A percentile compares a stretch with the other conserved stretches of the same genome.
Conservation (phyloP, 2,113 vertebrate genomes). For the Marmota monax region DNA sequence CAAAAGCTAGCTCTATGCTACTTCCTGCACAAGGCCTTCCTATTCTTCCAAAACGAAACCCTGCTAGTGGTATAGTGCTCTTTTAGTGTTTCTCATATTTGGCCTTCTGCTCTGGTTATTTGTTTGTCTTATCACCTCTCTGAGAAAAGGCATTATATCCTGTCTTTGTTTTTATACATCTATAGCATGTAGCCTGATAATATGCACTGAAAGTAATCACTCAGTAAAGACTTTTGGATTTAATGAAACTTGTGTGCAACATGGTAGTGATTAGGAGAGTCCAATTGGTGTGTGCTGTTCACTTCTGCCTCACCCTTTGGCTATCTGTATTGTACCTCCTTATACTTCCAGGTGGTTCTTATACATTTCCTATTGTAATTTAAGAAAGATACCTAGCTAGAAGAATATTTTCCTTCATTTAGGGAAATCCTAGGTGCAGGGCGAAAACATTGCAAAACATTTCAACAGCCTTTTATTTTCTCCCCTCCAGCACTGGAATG, state of each 20-base stretch:
- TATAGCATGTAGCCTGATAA: neutral
- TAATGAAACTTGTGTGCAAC: neutral
- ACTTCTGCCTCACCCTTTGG: neutral
- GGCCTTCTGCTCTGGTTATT: neutral
- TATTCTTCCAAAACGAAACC: neutral
- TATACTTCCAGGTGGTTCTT: neutral
- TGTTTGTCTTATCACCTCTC: neutral
- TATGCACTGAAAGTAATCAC: neutral
- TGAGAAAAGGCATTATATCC: neutral
- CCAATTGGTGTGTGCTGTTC: neutral
- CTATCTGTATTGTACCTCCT: neutral
- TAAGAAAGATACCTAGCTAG: neutral
- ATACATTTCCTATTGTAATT: slow-evolving; percentile 9
- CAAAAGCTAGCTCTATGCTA: neutral
- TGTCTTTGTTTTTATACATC: slow-evolving; percentile 28
- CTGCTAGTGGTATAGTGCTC: neutral
- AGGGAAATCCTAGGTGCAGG: slow-evolving; percentile 16
- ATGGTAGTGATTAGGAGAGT: neutral
- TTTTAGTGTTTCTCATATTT: neutral
- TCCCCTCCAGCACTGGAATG: neutral
- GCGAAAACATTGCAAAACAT: neutral
- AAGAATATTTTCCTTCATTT: neutral
- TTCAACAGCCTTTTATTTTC: neutral
- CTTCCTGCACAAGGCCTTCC: neutral
- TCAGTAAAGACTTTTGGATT: neutral